Conservation (phyloP, 1,140 invertebrate genomes). For the Theocolax elegans region DNA sequence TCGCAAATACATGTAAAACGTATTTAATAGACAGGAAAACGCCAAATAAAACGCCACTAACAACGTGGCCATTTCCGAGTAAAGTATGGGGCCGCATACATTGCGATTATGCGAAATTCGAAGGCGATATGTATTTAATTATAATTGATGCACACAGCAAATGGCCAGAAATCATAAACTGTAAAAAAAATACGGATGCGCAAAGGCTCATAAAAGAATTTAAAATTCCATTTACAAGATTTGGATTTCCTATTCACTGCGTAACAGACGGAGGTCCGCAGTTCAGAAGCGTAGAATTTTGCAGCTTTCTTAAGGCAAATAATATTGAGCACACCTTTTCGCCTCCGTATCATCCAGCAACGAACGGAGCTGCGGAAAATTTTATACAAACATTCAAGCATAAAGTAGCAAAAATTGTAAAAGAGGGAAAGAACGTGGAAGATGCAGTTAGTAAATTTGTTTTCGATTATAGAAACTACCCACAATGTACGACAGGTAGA, state of each 20-base stretch:
- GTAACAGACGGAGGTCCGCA: slow-evolving; percentile 47
- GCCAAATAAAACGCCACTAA: slow-evolving; percentile 42
- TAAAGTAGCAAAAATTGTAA: slow-evolving; percentile 43
- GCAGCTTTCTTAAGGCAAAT: slow-evolving; percentile 45
- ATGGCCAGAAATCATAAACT: slow-evolving; percentile 29
- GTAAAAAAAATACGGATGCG: slow-evolving; percentile 17
- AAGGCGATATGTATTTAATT: slow-evolving; percentile 27
- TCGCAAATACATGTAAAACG: slow-evolving; percentile 25
- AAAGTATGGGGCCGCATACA: slow-evolving; percentile 33
- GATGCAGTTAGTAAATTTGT: slow-evolving; percentile 15
- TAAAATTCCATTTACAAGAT: slow-evolving; percentile 28
- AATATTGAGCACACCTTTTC: slow-evolving; percentile 51
- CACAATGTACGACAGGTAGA: slow-evolving; percentile 20
- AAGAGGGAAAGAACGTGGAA: slow-evolving; percentile 22
- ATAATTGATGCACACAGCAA: slow-evolving; percentile 36
- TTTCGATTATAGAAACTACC: slow-evolving; percentile 26
- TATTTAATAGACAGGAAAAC: slow-evolving; percentile 51
- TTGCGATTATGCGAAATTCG: slow-evolving; percentile 29
- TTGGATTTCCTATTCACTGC: slow-evolving; percentile 43
- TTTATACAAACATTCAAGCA: slow-evolving; percentile 54
- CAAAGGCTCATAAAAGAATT: slow-evolving; percentile 40
- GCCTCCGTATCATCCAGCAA: slow-evolving; percentile 50
- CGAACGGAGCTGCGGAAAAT: slow-evolving; percentile 40
- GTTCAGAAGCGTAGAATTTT: slow-evolving; percentile 48
- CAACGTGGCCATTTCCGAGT: slow-evolving; percentile 60